Evolutionary conservation across 1,140 invertebrate genomes (phyloP).

Genomic region (Drosophila trapezifrons): DNA sequence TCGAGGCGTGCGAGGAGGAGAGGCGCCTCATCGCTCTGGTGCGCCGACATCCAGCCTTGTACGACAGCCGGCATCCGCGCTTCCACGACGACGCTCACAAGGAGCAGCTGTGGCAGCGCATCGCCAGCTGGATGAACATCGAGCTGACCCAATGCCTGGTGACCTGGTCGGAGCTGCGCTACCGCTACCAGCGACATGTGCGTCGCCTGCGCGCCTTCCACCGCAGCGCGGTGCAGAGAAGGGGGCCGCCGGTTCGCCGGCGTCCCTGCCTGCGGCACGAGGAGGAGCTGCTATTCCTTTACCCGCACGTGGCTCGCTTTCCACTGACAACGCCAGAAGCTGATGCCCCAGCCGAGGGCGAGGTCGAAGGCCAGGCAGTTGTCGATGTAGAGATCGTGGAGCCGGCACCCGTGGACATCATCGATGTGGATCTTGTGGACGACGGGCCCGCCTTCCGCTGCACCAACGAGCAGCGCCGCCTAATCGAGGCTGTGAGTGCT

Average conservation of each 20-base stretch:
- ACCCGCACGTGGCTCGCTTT: conserved; percentile 48
- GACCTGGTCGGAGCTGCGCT: conserved; percentile 61
- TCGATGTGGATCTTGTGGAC: conserved; percentile 52
- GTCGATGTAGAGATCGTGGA: conserved; percentile 34
- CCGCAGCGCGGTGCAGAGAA: neutral
- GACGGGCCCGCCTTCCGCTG: neutral
- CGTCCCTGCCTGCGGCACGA: conserved; percentile 61
- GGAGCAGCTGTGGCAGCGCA: conserved; percentile 50
- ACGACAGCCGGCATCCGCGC: conserved; percentile 26
- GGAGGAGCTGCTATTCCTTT: conserved; percentile 67
- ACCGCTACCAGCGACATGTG: conserved; percentile 60
- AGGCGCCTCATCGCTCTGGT: conserved; percentile 37
- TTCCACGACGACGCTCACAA: conserved; percentile 40
- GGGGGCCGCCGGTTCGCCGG: neutral
- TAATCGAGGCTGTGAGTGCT: conserved; percentile 49
- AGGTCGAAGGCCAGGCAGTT: neutral
- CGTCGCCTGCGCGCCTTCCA: conserved; percentile 45
- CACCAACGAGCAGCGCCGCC: neutral
- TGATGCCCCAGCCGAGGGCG: neutral
- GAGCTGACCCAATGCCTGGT: conserved; percentile 41
- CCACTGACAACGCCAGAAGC: neutral
- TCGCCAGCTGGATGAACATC: conserved; percentile 10
- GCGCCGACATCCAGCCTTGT: conserved; percentile 18
- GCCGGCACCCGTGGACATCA: conserved; percentile 19
- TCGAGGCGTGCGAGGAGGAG: conserved; percentile 4